Percentiles rank a stretch among this genome's conserved stretches.
These are phyloP conservation scores for Drosophila lacteicornis DNA, from an alignment of 1,140 invertebrate genomes.

Conservation along the genomic window DNA sequence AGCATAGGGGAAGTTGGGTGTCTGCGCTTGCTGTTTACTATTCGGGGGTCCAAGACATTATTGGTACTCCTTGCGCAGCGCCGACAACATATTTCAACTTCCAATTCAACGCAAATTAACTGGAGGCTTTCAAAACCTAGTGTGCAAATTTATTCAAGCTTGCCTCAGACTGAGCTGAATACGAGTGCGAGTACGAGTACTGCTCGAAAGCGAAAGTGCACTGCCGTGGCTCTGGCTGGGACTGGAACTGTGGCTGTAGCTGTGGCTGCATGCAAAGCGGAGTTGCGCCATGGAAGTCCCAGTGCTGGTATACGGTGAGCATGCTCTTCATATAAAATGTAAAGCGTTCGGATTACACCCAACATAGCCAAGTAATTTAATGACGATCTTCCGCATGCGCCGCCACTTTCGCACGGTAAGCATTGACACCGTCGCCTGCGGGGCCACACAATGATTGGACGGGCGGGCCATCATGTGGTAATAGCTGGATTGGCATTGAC, in stretches of 20 bases:
- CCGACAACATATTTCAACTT: conserved; percentile 30
- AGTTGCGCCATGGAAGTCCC: conserved; percentile 55
- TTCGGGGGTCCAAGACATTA: conserved; percentile 19
- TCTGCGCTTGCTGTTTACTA: conserved; percentile 12
- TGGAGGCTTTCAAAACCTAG: conserved; percentile 40
- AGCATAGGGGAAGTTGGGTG: conserved; percentile 23
- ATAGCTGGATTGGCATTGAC: conserved; percentile 45
- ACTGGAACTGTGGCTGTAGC: not conserved
- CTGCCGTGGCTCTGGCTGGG: conserved; percentile 6
- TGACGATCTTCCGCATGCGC: conserved; percentile 63
- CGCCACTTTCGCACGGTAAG: conserved; percentile 58
- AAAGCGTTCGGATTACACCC: conserved; percentile 57
- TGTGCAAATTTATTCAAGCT: conserved; percentile 50
- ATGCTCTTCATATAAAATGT: conserved; percentile 17
- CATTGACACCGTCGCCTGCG: conserved; percentile 42
- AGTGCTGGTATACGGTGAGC: conserved; percentile 6
- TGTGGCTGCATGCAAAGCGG: conserved; percentile 42
- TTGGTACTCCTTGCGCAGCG: conserved; percentile 26
- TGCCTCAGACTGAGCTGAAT: conserved; percentile 53
- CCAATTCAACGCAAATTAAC: conserved; percentile 50
- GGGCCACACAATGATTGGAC: not conserved
- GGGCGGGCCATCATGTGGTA: conserved; percentile 7
- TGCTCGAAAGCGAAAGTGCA: conserved; percentile 71
- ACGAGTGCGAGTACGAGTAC: not conserved
- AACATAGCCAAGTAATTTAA: conserved; percentile 59